Percentiles rank a stretch among this genome's conserved stretches.
phyloP scores from a whole-genome alignment of 64 coral and sea anemone species.

The Montipora cactus region DNA sequence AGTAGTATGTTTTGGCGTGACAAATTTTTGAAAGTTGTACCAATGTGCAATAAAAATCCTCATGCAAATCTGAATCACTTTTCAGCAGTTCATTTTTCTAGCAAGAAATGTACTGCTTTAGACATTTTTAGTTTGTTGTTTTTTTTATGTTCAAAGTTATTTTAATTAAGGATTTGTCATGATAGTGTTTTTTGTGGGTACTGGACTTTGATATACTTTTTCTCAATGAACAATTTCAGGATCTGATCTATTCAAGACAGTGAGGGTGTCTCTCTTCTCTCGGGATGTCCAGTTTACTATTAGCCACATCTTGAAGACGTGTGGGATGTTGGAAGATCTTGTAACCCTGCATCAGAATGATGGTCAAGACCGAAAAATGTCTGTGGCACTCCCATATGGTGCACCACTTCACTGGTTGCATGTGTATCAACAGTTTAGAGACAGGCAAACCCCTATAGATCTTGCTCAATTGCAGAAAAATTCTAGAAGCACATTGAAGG shows the following conservation, averaged over 20 bases:
- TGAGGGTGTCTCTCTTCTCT: slow-evolving; percentile 86
- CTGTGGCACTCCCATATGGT: slow-evolving; percentile 53
- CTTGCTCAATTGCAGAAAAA: slow-evolving; percentile 69
- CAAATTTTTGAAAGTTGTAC: too few relatives aligned
- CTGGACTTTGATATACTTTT: too few relatives aligned
- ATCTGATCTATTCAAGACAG: slow-evolving; percentile 74
- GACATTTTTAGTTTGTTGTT: too few relatives aligned
- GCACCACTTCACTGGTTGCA: slow-evolving; percentile 81
- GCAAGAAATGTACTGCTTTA: too few relatives aligned
- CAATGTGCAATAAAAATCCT: too few relatives aligned
- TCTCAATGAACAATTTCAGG: not conserved
- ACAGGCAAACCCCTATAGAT: slow-evolving; percentile 54
- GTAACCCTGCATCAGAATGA: slow-evolving; percentile 65
- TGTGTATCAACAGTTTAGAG: slow-evolving; percentile 79
- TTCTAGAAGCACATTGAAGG: slow-evolving; percentile 64
- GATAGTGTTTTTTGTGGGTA: too few relatives aligned
- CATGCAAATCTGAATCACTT: too few relatives aligned
- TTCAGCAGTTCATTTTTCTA: too few relatives aligned
- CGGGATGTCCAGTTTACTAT: slow-evolving; percentile 89
- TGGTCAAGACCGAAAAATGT: not conserved
- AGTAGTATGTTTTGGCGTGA: too few relatives aligned
- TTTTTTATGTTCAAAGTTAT: too few relatives aligned
- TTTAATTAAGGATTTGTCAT: too few relatives aligned
- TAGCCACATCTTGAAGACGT: slow-evolving; percentile 88
- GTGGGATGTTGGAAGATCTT: slow-evolving; percentile 90